Evolutionary conservation across 2,888 invertebrate species (phyloP).

Genomic region (Drepana falcataria): DNA sequence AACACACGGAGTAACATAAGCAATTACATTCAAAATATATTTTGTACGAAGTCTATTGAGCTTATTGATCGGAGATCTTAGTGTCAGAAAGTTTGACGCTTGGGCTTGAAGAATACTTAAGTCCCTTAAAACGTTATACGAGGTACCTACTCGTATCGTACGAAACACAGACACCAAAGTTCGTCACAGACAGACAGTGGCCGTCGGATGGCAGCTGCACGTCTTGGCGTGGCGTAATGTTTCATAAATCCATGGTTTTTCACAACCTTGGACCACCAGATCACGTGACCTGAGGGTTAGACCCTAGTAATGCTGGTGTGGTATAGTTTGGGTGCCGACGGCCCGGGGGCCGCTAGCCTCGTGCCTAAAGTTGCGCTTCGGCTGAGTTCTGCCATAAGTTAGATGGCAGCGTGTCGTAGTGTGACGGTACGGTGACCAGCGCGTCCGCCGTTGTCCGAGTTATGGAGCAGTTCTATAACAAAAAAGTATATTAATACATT

Average conservation of each 20-base stretch:
- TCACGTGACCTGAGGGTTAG: conserved; percentile 28
- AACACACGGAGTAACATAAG: conserved; percentile 13
- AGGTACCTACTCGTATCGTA: too few relatives aligned
- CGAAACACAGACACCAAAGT: conserved; percentile 35
- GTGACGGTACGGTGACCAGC: conserved; percentile 85
- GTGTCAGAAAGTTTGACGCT: conserved; percentile 12
- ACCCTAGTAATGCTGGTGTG: conserved; percentile 52
- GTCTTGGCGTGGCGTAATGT: conserved; percentile 36
- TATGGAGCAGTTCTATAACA: conserved; percentile 83
- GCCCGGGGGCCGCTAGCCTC: conserved; percentile 32
- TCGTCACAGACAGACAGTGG: conserved; percentile 33
- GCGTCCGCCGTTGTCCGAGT: conserved; percentile 84
- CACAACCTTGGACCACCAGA: conserved; percentile 54
- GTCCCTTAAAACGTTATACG: too few relatives aligned
- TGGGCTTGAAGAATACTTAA: conserved; percentile 12
- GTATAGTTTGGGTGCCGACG: conserved; percentile 33
- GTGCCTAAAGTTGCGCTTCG: conserved; percentile 66
- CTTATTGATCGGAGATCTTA: conserved; percentile 19
- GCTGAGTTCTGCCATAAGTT: conserved; percentile 66
- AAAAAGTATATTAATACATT: conserved; percentile 1
- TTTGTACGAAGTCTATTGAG: conserved; percentile 54
- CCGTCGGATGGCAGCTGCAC: conserved; percentile 34
- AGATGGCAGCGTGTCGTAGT: conserved; percentile 81
- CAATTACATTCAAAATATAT: conserved; percentile 24
- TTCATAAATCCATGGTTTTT: conserved; percentile 51